Percentiles rank a stretch among this genome's conserved stretches.
These are phyloP conservation scores for Chrysogorgia sp. DNA, from an alignment of 92 coral and sea anemone species.

Conservation along the genomic window DNA sequence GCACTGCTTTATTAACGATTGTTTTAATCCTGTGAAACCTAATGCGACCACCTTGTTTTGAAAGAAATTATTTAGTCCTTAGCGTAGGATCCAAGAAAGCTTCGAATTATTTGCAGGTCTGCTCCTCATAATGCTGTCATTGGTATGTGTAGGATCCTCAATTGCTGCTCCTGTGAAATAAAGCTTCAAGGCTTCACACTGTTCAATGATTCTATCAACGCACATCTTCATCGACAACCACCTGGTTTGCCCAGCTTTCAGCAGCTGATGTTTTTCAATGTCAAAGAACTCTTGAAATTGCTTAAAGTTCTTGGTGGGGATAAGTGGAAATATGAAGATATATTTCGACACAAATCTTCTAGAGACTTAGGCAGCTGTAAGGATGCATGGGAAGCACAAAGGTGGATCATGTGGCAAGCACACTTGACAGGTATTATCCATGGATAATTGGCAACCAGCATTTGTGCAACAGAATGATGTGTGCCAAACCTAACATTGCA, in stretches of 20 bases:
- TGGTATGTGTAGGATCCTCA: no score
- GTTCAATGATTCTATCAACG: constrained; percentile 57
- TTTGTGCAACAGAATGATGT: constrained; percentile 27
- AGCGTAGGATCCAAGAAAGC: no score
- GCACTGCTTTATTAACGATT: no score
- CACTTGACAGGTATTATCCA: constrained; percentile 46
- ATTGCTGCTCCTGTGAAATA: constrained; percentile 42
- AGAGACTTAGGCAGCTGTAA: constrained; percentile 51
- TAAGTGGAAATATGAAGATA: constrained; percentile 58
- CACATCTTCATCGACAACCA: constrained; percentile 69
- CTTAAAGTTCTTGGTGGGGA: constrained; percentile 49
- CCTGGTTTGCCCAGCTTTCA: constrained; percentile 59
- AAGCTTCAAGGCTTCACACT: constrained; percentile 64
- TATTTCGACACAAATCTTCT: constrained; percentile 51
- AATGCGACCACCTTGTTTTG: no score
- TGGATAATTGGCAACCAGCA: constrained; percentile 25
- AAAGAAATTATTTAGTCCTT: no score
- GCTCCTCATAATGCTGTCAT: constrained; percentile 10
- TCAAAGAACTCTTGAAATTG: constrained; percentile 56
- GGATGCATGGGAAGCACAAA: constrained; percentile 64
- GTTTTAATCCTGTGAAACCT: no score
- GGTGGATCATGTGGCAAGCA: constrained; percentile 55
- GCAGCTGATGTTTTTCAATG: constrained; percentile 56
- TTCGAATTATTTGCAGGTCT: no score
- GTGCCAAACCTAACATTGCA: constrained; percentile 17